These are phyloP conservation scores for Ichneumon xanthorius DNA, from an alignment of 2,888 invertebrate species.

Conservation along the genomic window DNA sequence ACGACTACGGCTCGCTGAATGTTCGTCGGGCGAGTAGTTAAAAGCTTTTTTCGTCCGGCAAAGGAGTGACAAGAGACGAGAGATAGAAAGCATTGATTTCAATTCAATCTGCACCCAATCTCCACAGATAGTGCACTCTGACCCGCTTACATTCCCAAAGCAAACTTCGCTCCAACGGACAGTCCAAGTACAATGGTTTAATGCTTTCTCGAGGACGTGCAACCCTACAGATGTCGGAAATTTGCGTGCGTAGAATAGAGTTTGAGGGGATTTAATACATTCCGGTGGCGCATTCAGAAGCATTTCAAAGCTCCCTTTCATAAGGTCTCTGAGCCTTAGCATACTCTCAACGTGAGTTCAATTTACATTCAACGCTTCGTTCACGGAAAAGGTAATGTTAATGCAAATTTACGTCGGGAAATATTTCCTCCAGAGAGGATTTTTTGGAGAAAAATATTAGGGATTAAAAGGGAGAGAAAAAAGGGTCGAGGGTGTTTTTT, in stretches of 20 bases:
- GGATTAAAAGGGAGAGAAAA: not conserved
- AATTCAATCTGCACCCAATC: not conserved
- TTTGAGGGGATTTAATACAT: not conserved
- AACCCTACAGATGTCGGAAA: not conserved
- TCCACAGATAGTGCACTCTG: not conserved
- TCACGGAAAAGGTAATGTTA: not conserved
- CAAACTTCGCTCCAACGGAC: not conserved
- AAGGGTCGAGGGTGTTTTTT: not conserved
- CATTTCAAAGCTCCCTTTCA: not conserved
- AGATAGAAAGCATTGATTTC: not conserved
- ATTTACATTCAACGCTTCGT: not conserved
- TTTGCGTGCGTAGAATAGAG: not conserved
- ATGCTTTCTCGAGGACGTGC: not conserved
- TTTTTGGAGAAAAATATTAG: not conserved
- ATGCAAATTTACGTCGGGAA: not conserved
- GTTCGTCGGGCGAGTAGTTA: not conserved
- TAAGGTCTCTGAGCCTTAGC: not conserved
- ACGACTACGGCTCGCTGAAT: not conserved
- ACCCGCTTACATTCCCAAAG: not conserved
- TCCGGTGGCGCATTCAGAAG: not conserved
- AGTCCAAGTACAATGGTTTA: not conserved
- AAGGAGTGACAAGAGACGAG: not conserved
- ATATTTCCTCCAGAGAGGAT: not conserved
- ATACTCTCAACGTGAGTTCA: not conserved
- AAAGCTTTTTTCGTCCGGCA: not conserved